Base-by-base conservation (phyloP, 2,113 vertebrate species). In the Macrotis lagotis region DNA sequence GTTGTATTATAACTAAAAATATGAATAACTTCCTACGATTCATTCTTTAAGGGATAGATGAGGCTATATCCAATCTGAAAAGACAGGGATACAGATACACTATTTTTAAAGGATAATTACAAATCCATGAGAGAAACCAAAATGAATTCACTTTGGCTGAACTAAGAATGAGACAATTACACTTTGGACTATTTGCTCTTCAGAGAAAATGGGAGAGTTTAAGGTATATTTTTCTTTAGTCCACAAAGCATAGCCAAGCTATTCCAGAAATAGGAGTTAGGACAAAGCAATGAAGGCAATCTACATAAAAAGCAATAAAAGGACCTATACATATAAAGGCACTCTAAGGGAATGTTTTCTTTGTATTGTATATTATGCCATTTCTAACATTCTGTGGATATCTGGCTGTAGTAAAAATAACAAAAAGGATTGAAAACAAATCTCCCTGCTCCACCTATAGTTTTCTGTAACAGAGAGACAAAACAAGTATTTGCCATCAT, bases 231-330 rank as follows among this genome's bases (percentile, higher is more conserved):
- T 48, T 74, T 47, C 92, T 93, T 93, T 50, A 48, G 55, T 50
- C 91, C 95, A 97, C 92, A 95, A 95, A 96, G 52, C 89, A 95
- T 74, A 59, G 90, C 93, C 91, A 95, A 96, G 94, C 92, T 94
- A 16, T 95, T 95, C 93, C 95, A 93, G 93, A 97, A 92, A 97
- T 51, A 93, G 93, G 91, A 51, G 59, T 95, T 94, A 92, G 90
- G 2, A 83, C 55, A 93, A 91, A 95, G 59, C 48, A 95, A 95
- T 89, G 88, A 25, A 49, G 93, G 28, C 91, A 95, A 91, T 1
- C 49, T 51, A n/a, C 8, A 93, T 55, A 90, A 88, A 92, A 92
- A 52, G 51, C 88, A 91, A 48, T 26, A 51, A 22, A 92, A 94
- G 92, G 51, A 92, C 52, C 90, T 91, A n/a, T 83, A n/a, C 9